These are phyloP conservation scores for Mormyrops attenuatus DNA, from an alignment of 2,797 vertebrate species.

Conservation along the genomic window DNA sequence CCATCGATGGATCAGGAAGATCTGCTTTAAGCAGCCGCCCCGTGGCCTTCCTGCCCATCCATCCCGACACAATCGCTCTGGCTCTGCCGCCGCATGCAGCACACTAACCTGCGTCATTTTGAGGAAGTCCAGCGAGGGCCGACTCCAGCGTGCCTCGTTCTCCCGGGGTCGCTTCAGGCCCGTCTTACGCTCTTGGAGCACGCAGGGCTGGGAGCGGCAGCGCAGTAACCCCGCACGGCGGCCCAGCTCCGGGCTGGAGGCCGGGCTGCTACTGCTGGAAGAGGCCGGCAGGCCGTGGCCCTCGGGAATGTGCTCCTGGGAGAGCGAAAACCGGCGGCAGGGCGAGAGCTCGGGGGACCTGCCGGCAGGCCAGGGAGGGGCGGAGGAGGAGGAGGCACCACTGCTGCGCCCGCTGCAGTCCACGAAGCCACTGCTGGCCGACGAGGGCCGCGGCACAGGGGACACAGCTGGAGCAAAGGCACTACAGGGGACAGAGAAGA, in stretches of 20 bases:
- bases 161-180: conserved; percentile 62
- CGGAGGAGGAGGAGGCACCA: conserved; percentile 15
- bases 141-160: conserved; percentile 60
- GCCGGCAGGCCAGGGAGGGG: conserved; percentile 45
- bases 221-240: conserved; percentile 55
- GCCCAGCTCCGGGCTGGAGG: conserved; percentile 59
- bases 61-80: neutral
- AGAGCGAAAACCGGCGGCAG: conserved; percentile 61
- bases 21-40: neutral
- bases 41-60: neutral
- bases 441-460: conserved; percentile 55
- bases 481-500: conserved; percentile 45
- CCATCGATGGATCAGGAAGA: neutral
- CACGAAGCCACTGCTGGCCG: conserved; percentile 60
- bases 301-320: conserved; percentile 64
- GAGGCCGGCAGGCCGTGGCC: conserved; percentile 41
- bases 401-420: conserved; percentile 57
- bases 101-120: conserved; percentile 70
- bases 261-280: conserved; percentile 63
- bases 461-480: conserved; percentile 45
- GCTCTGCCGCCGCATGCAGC: neutral
- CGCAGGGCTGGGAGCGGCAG: conserved; percentile 68
- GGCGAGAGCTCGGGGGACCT: conserved; percentile 51
- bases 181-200: conserved; percentile 58
- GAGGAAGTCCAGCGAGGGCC: conserved; percentile 68